Conservation (phyloP, 1,140 invertebrate species). For the Wasmannia auropunctata region DNA sequence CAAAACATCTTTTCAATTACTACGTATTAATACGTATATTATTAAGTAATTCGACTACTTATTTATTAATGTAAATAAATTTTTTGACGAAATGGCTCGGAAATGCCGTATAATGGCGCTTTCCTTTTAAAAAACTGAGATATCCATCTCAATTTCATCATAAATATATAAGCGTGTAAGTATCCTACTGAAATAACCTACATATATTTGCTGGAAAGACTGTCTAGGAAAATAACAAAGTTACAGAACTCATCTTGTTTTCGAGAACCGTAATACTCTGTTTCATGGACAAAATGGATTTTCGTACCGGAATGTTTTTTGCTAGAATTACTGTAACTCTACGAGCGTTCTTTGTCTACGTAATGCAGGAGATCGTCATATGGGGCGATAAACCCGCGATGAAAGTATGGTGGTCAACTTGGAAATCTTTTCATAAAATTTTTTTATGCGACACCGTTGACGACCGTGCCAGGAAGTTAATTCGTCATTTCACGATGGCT, state of each 20-base stretch:
- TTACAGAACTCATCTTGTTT: constrained; percentile 14
- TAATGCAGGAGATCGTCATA: neutral
- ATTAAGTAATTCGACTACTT: neutral
- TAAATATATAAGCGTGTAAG: neutral
- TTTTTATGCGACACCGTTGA: constrained; percentile 1
- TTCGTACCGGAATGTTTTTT: constrained; percentile 15
- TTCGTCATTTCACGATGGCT: constrained; percentile 11
- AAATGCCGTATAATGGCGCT: too few relatives aligned
- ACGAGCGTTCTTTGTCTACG: neutral
- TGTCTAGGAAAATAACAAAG: neutral
- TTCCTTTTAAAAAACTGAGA: neutral
- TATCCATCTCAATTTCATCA: neutral
- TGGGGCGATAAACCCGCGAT: constrained; percentile 13
- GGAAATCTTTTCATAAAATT: constrained; percentile 25
- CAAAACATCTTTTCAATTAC: neutral
- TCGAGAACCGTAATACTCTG: neutral
- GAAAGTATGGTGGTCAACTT: neutral
- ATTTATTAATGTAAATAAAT: neutral
- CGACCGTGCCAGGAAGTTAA: constrained; percentile 19
- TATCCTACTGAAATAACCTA: neutral
- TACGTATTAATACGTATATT: neutral
- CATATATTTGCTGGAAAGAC: constrained; percentile 12
- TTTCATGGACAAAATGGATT: constrained; percentile 28
- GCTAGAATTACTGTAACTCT: neutral
- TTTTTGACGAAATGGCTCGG: neutral